Conservation (phyloP, 2,797 vertebrate genomes). For the Myotis planiceps region DNA sequence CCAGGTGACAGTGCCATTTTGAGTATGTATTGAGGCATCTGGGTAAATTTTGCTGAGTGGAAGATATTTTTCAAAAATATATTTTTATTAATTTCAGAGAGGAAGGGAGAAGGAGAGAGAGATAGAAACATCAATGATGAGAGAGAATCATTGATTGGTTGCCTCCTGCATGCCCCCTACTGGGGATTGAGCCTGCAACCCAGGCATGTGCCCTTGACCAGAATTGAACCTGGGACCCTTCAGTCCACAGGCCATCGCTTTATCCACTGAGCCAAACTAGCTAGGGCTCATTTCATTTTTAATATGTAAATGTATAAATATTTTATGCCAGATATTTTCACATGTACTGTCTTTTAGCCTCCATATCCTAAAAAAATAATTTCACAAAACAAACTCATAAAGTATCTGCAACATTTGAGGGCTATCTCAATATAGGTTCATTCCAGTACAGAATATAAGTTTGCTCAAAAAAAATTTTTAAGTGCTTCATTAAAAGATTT, state of each 20-base stretch:
- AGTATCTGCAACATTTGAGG: background rate
- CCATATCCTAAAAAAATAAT: background rate
- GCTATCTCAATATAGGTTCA: background rate
- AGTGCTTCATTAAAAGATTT: background rate
- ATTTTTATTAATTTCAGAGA: no score
- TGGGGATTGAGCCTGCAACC: no score
- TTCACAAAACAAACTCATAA: constrained; percentile 10
- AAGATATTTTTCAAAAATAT: background rate
- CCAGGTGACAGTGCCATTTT: background rate
- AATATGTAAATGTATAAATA: background rate
- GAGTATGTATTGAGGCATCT: background rate
- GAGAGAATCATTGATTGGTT: no score
- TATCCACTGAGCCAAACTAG: no score
- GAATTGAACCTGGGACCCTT: no score
- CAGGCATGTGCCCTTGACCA: no score
- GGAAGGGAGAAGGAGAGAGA: no score
- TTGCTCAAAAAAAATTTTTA: background rate
- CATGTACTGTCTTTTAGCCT: background rate
- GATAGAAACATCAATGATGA: no score
- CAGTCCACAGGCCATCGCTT: no score
- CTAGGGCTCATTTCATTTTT: background rate
- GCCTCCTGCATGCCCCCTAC: no score
- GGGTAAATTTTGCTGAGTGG: background rate
- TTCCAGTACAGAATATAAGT: background rate
- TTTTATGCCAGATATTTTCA: background rate